phyloP scores from a whole-genome alignment of 2,797 vertebrate genomes.

The Poliocrania exsul region DNA sequence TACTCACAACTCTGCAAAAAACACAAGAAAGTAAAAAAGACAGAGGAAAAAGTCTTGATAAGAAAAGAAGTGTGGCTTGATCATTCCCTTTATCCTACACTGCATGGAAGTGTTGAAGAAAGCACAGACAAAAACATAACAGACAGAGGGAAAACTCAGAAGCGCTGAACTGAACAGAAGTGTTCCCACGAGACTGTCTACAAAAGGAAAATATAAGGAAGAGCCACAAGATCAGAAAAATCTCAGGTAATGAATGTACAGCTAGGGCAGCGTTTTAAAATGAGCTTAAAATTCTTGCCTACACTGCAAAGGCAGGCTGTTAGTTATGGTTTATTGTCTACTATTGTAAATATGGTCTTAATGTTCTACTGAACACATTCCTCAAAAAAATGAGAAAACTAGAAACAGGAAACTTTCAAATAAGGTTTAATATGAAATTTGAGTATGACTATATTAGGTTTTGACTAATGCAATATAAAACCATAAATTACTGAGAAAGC shows the following conservation, averaged over 20 bases:
- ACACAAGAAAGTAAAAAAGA: neutral
- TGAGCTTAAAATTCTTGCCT: neutral
- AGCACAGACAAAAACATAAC: neutral
- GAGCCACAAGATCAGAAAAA: neutral
- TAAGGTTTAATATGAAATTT: neutral
- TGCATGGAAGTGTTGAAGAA: neutral
- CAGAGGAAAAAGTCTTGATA: neutral
- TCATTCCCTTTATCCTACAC: neutral
- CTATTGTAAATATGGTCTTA: neutral
- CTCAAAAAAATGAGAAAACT: neutral
- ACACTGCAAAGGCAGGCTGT: neutral
- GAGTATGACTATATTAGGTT: neutral
- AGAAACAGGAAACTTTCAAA: neutral
- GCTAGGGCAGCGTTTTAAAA: neutral
- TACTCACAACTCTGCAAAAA: conserved; percentile 1
- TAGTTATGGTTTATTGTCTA: neutral
- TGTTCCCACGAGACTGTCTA: neutral
- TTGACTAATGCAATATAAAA: neutral
- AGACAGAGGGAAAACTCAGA: neutral
- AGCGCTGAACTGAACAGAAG: neutral
- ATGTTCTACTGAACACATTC: neutral
- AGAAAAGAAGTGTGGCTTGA: neutral
- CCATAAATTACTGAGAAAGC: neutral
- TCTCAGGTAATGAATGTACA: neutral
- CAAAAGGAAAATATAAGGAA: neutral